Evolutionary conservation across 2,888 invertebrate species (phyloP), one percentile per base, ranked within the genome.

Genomic region (Metellina segmentata): DNA sequence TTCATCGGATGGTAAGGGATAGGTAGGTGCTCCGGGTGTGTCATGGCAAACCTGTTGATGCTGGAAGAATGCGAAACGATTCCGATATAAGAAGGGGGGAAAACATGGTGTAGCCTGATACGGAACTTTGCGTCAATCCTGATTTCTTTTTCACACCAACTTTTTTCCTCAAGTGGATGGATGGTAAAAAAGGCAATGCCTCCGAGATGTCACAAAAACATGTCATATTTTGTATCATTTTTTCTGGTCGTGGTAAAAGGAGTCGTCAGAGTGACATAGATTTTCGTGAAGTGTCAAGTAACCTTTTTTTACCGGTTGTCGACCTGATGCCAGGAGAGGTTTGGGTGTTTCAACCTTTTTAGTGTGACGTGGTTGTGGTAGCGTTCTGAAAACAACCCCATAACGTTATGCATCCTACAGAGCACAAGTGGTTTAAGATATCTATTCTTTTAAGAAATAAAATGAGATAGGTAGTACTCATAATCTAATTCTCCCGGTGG

Each of bases 241-340:
- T 34, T 34, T 34, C 34, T 34, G 34, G 20, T 51, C 6, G 48
- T 6, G 9, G 77, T 7, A 7, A 48, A 48, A 34, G 20, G 48
- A 69, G 78, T 78, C 61, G 70, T 78, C 78, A 86, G 78, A 9
- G 51, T 78, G 86, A 86, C 86, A 86, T 61, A 86, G 75, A 81
- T 86, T 86, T 78, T 19, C 7, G 20, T 6, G n/a, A 13, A 49
- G 70, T 78, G 86, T 86, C 86, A 86, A 78, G 78, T 70, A 77
- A 51, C 52, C 53, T 71, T 51, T 78, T 78, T 52, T 61, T 34
- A 34, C 34, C 34, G 34, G 34, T 34, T 34, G 34, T 34, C 34
- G 34, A 34, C 34, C 34, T 34, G 34, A 34, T 34, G 34, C 34
- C 34, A 34, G 34, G 34, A 34, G 34, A 34, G 1, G 34, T 34